Evolutionary conservation across 2,113 vertebrate species (phyloP).

Genomic region (Gracilinanus agilis): DNA sequence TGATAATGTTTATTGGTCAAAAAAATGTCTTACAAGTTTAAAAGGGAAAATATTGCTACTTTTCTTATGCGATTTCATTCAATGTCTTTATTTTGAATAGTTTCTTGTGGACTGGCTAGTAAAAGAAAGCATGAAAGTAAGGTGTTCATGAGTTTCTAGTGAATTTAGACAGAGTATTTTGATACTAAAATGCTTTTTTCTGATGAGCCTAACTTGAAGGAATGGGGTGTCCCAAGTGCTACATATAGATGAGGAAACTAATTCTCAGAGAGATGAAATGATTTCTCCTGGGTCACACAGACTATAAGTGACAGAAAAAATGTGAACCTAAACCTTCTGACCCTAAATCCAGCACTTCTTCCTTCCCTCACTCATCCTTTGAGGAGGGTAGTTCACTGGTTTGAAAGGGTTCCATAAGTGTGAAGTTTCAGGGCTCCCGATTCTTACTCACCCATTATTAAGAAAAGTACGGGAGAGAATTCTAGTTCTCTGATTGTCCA

Average conservation of each 20-base stretch:
- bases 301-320: neutral
- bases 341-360: neutral
- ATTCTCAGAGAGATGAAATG: neutral
- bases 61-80: neutral
- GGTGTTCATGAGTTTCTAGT: neutral
- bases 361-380: neutral
- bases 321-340: neutral
- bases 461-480: constrained; percentile 14
- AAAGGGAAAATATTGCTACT: neutral
- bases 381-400: neutral
- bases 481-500: neutral
- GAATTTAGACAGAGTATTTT: neutral
- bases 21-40: neutral
- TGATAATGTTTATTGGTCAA: neutral
- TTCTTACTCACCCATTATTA: neutral
- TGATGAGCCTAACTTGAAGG: neutral
- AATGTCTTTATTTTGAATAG: neutral
- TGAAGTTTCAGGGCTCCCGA: neutral
- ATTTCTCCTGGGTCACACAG: neutral
- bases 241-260: neutral
- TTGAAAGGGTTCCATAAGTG: neutral
- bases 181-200: too few species aligned
- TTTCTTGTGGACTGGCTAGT: neutral
- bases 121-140: neutral
- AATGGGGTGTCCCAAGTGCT: neutral